These are phyloP conservation scores for Hypena proboscidalis DNA, from an alignment of 2,888 invertebrate genomes.

Conservation along the genomic window DNA sequence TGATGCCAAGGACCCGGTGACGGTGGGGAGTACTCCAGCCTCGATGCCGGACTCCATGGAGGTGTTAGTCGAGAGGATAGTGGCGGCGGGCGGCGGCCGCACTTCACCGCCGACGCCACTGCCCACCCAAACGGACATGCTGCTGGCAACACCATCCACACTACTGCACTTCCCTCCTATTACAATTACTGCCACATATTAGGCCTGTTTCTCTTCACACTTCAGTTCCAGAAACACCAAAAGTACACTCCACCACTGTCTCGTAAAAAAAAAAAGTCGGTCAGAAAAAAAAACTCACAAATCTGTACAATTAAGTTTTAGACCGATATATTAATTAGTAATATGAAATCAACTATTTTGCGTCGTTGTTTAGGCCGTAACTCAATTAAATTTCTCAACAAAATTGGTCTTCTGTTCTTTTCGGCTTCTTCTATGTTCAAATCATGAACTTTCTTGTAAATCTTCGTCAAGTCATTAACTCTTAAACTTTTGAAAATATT, in stretches of 20 bases:
- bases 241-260: no score
- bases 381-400: no score
- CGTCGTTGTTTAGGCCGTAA: no score
- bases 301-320: no score
- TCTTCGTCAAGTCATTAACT: conserved; percentile 7
- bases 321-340: no score
- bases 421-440: no score
- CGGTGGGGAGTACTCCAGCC: conserved; percentile 89
- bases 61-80: conserved; percentile 78
- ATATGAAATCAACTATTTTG: no score
- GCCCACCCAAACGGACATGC: conserved; percentile 82
- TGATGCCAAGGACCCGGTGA: conserved; percentile 88
- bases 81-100: conserved; percentile 68
- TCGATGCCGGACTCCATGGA: conserved; percentile 88
- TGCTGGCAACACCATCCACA: conserved; percentile 76
- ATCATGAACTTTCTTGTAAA: conserved; percentile 1
- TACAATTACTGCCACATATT: conserved; percentile 28
- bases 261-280: no score
- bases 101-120: conserved; percentile 71
- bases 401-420: no score
- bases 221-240: no score
- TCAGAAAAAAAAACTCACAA: no score
- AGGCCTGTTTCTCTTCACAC: conserved; percentile 21
- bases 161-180: conserved; percentile 45
- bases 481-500: conserved; percentile 9